phyloP scores from a whole-genome alignment of 53 echinoderm and acorn worm species.

The Paelopatides confundens region DNA sequence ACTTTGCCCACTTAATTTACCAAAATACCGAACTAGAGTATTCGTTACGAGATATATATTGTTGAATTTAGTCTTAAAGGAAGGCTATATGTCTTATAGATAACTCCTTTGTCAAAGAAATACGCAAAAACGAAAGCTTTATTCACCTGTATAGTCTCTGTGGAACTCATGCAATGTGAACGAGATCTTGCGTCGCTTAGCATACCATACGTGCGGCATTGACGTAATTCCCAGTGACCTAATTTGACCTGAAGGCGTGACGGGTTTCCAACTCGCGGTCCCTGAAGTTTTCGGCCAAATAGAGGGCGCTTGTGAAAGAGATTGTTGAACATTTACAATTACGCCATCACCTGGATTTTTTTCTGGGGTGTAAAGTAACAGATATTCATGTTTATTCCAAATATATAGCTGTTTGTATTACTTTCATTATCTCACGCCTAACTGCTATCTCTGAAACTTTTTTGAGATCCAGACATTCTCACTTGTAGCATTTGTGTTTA shows the following conservation, averaged over 20 bases:
- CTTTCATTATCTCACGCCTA: too few relatives aligned
- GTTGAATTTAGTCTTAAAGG: background rate
- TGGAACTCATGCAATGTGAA: background rate
- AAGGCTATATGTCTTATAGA: background rate
- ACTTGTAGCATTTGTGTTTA: too few relatives aligned
- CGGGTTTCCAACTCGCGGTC: constrained; percentile 14
- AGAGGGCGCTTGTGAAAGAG: background rate
- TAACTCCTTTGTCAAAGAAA: background rate
- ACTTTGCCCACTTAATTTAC: background rate
- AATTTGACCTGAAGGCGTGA: constrained; percentile 15
- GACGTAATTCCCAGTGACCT: constrained; percentile 15
- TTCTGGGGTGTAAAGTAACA: too few relatives aligned
- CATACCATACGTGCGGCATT: background rate
- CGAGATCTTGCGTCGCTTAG: background rate
- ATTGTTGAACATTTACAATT: too few relatives aligned
- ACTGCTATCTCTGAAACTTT: too few relatives aligned
- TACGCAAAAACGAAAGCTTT: background rate
- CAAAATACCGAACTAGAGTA: too few relatives aligned
- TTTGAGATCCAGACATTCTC: too few relatives aligned
- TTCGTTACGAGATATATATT: too few relatives aligned
- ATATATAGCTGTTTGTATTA: too few relatives aligned
- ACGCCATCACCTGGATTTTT: too few relatives aligned
- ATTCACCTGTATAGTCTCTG: background rate
- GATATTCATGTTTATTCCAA: too few relatives aligned
- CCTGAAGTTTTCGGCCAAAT: background rate